Evolutionary conservation across 2,113 vertebrate genomes (phyloP).

Genomic region (Colius striatus): DNA sequence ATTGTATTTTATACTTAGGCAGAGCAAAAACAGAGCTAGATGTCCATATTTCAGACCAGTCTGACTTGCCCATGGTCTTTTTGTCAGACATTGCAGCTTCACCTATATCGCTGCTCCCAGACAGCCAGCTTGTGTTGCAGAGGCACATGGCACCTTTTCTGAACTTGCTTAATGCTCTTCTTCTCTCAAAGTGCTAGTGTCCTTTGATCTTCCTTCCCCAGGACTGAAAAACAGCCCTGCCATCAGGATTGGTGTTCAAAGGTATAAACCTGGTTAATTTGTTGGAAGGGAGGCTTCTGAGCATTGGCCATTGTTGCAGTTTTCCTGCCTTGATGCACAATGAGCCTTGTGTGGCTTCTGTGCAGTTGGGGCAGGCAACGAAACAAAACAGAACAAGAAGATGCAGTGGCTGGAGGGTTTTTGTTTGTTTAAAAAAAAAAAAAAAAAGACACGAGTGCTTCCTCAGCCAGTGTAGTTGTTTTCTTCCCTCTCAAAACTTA

Average conservation of each 20-base stretch:
- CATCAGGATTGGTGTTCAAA: background rate
- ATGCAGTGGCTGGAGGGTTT: background rate
- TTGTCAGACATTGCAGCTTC: background rate
- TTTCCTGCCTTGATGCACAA: background rate
- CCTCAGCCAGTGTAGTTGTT: background rate
- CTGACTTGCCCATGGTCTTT: background rate
- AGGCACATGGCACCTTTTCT: background rate
- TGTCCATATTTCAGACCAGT: background rate
- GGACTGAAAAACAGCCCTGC: background rate
- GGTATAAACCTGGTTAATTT: background rate
- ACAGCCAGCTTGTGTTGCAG: background rate
- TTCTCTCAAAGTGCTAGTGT: background rate
- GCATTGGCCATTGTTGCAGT: background rate
- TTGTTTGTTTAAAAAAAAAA: background rate
- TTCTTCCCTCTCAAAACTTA: background rate
- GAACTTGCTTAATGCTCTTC: background rate
- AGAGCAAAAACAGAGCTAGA: background rate
- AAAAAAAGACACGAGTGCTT: background rate
- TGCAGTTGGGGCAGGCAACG: background rate
- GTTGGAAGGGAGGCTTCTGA: background rate
- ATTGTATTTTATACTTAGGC: background rate
- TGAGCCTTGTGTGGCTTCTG: background rate
- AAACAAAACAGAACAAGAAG: background rate
- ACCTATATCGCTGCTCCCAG: background rate
- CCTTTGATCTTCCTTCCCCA: constrained; percentile 26